phyloP scores from a whole-genome alignment of 2,888 invertebrate genomes.

The Diogma glabrata region DNA sequence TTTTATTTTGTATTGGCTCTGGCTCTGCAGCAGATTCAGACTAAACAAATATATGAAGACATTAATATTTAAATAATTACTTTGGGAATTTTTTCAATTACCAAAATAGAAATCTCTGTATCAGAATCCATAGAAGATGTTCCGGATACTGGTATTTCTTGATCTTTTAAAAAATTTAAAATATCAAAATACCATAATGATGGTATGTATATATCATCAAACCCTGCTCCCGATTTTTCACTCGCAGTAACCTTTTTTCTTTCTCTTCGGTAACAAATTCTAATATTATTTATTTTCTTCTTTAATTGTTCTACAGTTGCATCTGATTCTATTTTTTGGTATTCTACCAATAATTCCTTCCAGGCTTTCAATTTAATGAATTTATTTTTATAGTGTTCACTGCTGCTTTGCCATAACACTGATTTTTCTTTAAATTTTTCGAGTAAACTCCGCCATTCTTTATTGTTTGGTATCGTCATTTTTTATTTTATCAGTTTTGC shows the following conservation, averaged over 20 bases:
- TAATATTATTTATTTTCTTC: not conserved
- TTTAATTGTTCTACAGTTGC: not conserved
- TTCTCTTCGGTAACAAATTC: not conserved
- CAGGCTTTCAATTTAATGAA: no score
- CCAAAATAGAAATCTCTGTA: not conserved
- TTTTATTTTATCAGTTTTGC: no score
- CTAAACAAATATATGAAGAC: not conserved
- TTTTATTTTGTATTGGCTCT: not conserved
- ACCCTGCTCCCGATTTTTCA: not conserved
- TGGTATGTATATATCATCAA: not conserved
- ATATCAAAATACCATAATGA: not conserved
- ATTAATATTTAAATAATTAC: slow-evolving; percentile 6
- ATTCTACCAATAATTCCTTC: not conserved
- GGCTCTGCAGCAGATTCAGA: not conserved
- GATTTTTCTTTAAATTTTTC: no score
- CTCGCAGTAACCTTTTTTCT: not conserved
- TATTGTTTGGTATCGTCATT: no score
- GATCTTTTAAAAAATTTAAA: not conserved
- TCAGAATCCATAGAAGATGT: slow-evolving; percentile 1
- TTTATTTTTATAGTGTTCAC: no score
- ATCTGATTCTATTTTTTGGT: not conserved
- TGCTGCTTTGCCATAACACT: no score
- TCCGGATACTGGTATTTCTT: not conserved
- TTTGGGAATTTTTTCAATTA: not conserved
- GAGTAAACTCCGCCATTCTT: no score